phyloP scores from a whole-genome alignment of 2,888 invertebrate species.

The Hymenopus coronatus region DNA sequence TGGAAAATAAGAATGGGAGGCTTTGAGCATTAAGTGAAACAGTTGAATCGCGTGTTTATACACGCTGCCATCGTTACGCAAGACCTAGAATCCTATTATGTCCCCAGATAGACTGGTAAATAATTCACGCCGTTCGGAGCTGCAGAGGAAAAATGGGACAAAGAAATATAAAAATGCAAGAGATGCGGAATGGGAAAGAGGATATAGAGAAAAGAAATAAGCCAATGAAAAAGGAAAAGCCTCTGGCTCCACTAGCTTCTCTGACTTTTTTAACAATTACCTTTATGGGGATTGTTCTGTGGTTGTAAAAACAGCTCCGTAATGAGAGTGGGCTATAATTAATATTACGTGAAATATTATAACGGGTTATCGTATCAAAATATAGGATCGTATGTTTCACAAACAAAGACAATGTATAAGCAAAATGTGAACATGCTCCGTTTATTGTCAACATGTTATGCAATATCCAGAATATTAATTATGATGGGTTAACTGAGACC shows the following conservation, averaged over 20 bases:
- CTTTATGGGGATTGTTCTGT: neutral
- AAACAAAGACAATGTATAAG: no score
- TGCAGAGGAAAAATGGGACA: neutral
- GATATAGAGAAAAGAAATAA: neutral
- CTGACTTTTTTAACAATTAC: neutral
- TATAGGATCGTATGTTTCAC: no score
- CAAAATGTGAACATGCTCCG: no score
- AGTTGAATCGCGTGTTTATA: neutral
- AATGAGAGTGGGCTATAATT: no score
- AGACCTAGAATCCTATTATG: neutral
- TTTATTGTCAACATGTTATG: no score
- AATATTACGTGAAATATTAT: no score
- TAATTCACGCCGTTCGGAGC: neutral
- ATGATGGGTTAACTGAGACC: no score
- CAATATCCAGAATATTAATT: no score
- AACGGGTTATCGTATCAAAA: no score
- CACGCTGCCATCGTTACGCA: neutral
- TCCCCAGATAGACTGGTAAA: neutral
- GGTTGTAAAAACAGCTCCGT: neutral
- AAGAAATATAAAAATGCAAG: neutral
- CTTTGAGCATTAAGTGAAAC: neutral
- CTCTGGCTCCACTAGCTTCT: neutral
- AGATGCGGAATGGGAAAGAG: neutral
- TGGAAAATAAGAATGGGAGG: neutral
- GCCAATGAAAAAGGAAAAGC: neutral